Evolutionary conservation across 2,888 invertebrate species (phyloP), one percentile per base, ranked within the genome.

Genomic region (Deroplatys truncata): DNA sequence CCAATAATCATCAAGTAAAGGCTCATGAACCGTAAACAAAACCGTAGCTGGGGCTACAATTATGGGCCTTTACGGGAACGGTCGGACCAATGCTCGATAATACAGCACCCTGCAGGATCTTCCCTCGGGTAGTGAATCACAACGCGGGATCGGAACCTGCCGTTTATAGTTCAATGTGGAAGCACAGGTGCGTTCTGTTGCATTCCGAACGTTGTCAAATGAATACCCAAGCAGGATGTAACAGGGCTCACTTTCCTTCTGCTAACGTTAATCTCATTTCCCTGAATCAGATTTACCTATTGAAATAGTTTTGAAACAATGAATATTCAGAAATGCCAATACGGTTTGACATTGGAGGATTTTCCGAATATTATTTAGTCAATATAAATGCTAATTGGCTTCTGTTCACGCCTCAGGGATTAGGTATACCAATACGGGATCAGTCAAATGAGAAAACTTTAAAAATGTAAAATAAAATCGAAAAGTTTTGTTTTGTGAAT

Each of bases 1-100:
- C 89, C 89, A 89, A 89, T 89, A 89, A 89, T 89, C 89, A 89
- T 89, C 89, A 89, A 89, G 89, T 85, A 89, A 89, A 89, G 31
- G 31, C 89, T 89, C 85, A 89, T 89, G 89, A 85, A 89, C 89
- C 85, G 89, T 89, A 49, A 89, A 85, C 84, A 85, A 85, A 49
- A 85, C 56, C 56, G 56, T 72, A 25, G 56, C 56, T 72, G 56
- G 56, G 56, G 56, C 56, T 72, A 72, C 56, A 72, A 72, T 72
- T 72, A 72, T 72, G 56, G 56, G 56, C 56, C 56, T 72, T 72
- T 72, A 72, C 56, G 56, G 56, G 56, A 72, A 72, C 56, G 56
- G 56, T 72, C 25, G 56, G 56, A 56, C 15, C 56, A 56, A 20
- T 56, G 56, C 56, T 72, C 56, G 56, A 72, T 72, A 72, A 72